Base-by-base conservation (phyloP, 1,140 invertebrate genomes). In the Microplitis demolitor region DNA sequence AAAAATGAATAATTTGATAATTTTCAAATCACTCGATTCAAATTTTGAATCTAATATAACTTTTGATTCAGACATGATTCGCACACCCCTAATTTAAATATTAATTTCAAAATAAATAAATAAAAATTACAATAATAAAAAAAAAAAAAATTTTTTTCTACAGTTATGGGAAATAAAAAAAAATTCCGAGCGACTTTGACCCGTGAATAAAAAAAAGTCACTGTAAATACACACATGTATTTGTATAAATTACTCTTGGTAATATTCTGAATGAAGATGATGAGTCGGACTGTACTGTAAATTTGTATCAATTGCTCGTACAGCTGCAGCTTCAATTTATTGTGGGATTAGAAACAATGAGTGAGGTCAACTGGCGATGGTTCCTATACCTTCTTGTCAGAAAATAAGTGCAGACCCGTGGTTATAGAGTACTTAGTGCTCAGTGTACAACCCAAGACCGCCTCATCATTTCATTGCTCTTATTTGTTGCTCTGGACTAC, bases 271-370 rank as follows among this genome's bases (percentile, higher is more conserved):
- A 45, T 71, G 51, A 54, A 69, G 54, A 75, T 84, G 83, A 78
- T 86, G 79, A 66, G 67, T 39, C 66, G 60, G 84, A 86, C 84
- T 87, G 85, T 87, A 87, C 84, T 58, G 79, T 86, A 85, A 86
- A 86, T 86, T 87, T 81, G 83, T 87, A 87, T 85, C 84, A 85
- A 87, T 87, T 87, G 84, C 78, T 77, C 73, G 82, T 85, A 87
- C 84, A 85, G 82, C 84, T 87, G 84, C 69, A 66, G 69, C 85
- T 82, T 85, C 84, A 87, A 87, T 85, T 85, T 85, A 85, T 87
- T 85, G 82, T 87, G 81, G 81, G 83, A 85, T 85, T 87, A 86
- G 84, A 86, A 87, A 86, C 83, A 87, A 86, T 87, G 82, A 86
- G 82, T 79, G 80, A 71, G 76, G 76, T 77, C 76, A 77, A 77